Evolutionary conservation across 2,888 invertebrate genomes (phyloP).

Genomic region (Hydroisotoma schaefferi): DNA sequence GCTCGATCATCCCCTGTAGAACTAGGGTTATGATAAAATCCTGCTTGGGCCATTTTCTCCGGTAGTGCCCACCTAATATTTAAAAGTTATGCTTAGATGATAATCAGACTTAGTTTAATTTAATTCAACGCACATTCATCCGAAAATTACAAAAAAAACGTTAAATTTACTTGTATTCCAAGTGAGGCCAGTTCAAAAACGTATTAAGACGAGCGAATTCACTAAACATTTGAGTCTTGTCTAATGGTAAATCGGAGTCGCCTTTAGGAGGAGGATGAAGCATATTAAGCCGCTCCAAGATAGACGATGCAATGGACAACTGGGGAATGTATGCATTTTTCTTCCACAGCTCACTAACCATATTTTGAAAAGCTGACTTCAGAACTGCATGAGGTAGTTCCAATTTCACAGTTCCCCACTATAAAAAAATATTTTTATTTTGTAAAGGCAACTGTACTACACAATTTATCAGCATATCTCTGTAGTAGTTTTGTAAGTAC

Average conservation of each 20-base stretch:
- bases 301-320: conserved; percentile 81
- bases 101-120: neutral
- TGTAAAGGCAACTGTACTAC: neutral
- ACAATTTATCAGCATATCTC: neutral
- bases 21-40: conserved; percentile 92
- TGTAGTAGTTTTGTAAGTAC: conserved; percentile 14
- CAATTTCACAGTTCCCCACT: conserved; percentile 90
- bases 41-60: conserved; percentile 94
- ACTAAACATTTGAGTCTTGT: conserved; percentile 71
- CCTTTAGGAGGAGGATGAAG: conserved; percentile 59
- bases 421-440: conserved; percentile 49
- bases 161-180: conserved; percentile 79
- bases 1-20: conserved; percentile 87
- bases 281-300: conserved; percentile 79
- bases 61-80: conserved; percentile 80
- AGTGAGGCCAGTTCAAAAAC: conserved; percentile 92
- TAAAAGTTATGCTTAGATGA: neutral
- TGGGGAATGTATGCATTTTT: conserved; percentile 80
- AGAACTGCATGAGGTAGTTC: conserved; percentile 74
- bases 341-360: conserved; percentile 76
- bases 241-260: conserved; percentile 55
- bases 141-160: neutral
- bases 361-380: conserved; percentile 72
- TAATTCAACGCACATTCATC: neutral
- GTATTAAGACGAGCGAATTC: conserved; percentile 87